Percentiles rank a stretch among this genome's conserved stretches.
These are phyloP conservation scores for Phaonia tiefii DNA, from an alignment of 2,888 invertebrate species.

Conservation along the genomic window DNA sequence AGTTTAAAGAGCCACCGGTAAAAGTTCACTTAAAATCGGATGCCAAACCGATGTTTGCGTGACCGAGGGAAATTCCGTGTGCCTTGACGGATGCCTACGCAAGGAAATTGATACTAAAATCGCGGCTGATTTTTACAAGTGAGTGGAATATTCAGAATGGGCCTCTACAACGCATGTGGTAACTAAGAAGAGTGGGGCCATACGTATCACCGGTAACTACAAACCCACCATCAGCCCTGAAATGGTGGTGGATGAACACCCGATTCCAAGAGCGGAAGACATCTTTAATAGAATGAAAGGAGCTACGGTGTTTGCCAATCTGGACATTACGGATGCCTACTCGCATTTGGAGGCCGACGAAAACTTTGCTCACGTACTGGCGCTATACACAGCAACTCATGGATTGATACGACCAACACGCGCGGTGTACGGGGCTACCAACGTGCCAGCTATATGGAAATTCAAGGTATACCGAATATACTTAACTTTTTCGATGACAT, in stretches of 20 bases:
- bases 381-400: conserved; percentile 16
- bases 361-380: conserved; percentile 31
- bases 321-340: conserved; percentile 58
- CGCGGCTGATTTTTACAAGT: background rate
- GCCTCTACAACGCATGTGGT: background rate
- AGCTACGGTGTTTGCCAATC: conserved; percentile 33
- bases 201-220: conserved; percentile 37
- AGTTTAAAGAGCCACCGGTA: background rate
- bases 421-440: conserved; percentile 49
- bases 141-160: conserved; percentile 12
- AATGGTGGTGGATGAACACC: conserved; percentile 57
- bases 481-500: conserved; percentile 54
- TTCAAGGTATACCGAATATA: conserved; percentile 45
- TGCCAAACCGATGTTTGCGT: conserved; percentile 31
- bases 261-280: conserved; percentile 36
- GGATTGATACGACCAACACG: too few species aligned
- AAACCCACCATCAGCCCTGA: conserved; percentile 57
- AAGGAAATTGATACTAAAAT: conserved; percentile 16
- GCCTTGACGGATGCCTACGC: background rate
- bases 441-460: conserved; percentile 58
- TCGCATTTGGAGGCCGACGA: conserved; percentile 52
- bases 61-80: background rate
- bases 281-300: conserved; percentile 38
- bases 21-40: conserved; percentile 28
- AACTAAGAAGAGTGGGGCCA: background rate